Evolutionary conservation across 1,140 invertebrate genomes (phyloP), one percentile per base, ranked within the genome.

Genomic region (Cydia splendana): DNA sequence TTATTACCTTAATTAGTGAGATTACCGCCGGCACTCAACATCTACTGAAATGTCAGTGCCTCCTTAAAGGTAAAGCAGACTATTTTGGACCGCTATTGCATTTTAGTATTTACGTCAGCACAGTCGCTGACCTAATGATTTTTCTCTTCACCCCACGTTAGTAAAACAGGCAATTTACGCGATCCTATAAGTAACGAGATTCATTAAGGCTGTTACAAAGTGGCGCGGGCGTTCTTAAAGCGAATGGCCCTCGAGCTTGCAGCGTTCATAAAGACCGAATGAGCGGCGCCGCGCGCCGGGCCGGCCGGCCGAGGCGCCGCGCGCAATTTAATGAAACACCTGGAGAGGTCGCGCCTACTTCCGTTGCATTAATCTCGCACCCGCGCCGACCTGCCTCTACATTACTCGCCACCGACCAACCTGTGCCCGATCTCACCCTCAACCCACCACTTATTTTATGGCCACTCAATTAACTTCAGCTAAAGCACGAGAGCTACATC

Each of bases 121-220:
- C 77, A 78, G 83, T 82, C 82, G 80, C 80, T 86, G 80, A 84
- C 82, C 84, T 80, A 80, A 84, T 86, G 82, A 83, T 86, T 87
- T 84, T 87, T 82, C 81, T 76, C 79, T 77, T 78, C 74, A 57
- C 78, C 74, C 79, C 76, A 84, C 84, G 83, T 87, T 87, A 88
- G 87, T 88, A 87, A 92, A 92, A 87, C 90, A 85, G 88, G 89
- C 87, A 91, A 93, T 93, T 93, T 91, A 90, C 87, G 87, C 85
- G 83, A 88, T 87, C 91, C 88, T 91, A 91, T 92, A 93, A 93
- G 90, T 91, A 93, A 92, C 91, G 88, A 91, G 90, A 90, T 93
- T 93, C 90, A 93, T 93, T 93, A 93, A 90, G 88, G 87, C 85
- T 81, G 87, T 93, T 91, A 91, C 91, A 91, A 93, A 93, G 91